Base-by-base conservation (phyloP, 2,113 vertebrate genomes). In the Ammodytes marinus region DNA sequence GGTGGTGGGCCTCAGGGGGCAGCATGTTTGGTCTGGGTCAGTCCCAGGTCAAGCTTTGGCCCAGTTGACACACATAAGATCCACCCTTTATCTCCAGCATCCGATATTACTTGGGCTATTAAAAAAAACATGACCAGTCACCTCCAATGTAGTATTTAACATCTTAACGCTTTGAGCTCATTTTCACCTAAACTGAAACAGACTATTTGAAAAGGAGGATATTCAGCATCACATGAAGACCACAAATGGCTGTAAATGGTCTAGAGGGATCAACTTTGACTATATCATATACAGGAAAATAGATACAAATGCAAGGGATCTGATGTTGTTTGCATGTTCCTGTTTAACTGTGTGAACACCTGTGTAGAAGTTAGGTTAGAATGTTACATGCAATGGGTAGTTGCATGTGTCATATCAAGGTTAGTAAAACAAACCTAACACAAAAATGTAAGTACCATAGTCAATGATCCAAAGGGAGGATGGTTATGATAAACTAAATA, bases 21-120 rank as follows among this genome's bases (percentile, higher is more conserved):
- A 80, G 86, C 93, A 95, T 96, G 95, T 95, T 96, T 96, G 95
- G 94, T 94, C 93, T 87, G 86, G 97, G 98, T 98, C 96, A 97
- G 79, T 42, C 71, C 11, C 68, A 90, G 96, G 98, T 97, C 97
- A 98, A 96, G 95, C 96, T 78, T 78, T 74, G 76, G 67, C 61
- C 80, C 71, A 63, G 80, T 73, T 76, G 67, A 85, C 68, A 85
- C 39, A 69, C 45, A 74, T 57, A 71, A 55, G 80, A 79, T 64
- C 65, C 59, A 27, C 13, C 43, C 37, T 79, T 74, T 77, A 52
- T 50, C 54, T 69, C 43, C 5, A 82, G 73, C 59, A 14, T 71
- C 63, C 71, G 47, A 54, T 15, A 54, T 68, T 64, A 80, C 76
- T 42, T 67, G 37, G 17, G 4, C 54, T 59, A n/a, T 27, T 27